These are phyloP conservation scores for Campoletis raptor DNA, from an alignment of 2,888 invertebrate genomes.

Conservation along the genomic window DNA sequence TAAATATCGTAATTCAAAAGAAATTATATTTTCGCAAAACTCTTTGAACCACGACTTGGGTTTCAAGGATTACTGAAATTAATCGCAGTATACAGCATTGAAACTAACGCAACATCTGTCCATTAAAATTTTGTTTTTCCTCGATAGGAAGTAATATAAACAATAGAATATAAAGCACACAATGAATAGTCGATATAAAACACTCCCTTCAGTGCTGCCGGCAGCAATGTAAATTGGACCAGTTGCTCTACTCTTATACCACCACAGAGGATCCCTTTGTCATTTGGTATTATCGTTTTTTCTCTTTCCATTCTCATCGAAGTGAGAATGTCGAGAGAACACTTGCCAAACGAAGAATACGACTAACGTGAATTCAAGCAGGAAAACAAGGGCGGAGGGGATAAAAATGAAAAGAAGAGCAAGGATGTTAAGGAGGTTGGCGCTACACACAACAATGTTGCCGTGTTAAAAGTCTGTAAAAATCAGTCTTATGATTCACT, in stretches of 20 bases:
- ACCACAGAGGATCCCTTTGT: constrained; percentile 20
- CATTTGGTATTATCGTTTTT: constrained; percentile 12
- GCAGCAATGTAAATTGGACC: constrained; percentile 3
- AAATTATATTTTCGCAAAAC: background rate
- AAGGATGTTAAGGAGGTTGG: too few species aligned
- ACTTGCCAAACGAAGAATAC: constrained; percentile 21
- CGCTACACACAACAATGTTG: too few species aligned
- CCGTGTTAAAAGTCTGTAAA: too few species aligned
- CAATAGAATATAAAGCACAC: constrained; percentile 33
- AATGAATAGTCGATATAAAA: constrained; percentile 45
- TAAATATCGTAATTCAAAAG: background rate
- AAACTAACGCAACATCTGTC: background rate
- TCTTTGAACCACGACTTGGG: background rate
- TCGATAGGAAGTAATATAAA: constrained; percentile 7
- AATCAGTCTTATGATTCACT: background rate
- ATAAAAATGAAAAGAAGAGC: background rate
- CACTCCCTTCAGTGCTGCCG: background rate
- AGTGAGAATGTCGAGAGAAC: background rate
- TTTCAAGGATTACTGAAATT: background rate
- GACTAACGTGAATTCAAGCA: constrained; percentile 5
- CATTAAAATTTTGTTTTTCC: constrained; percentile 35
- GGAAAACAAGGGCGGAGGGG: constrained; percentile 18
- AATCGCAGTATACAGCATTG: background rate
- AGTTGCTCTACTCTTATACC: constrained; percentile 5
- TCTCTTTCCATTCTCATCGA: constrained; percentile 22